A percentile compares a stretch with the other conserved stretches of the same genome.
Conservation (phyloP, 2,113 vertebrate species). For the Muntiacus reevesi region DNA sequence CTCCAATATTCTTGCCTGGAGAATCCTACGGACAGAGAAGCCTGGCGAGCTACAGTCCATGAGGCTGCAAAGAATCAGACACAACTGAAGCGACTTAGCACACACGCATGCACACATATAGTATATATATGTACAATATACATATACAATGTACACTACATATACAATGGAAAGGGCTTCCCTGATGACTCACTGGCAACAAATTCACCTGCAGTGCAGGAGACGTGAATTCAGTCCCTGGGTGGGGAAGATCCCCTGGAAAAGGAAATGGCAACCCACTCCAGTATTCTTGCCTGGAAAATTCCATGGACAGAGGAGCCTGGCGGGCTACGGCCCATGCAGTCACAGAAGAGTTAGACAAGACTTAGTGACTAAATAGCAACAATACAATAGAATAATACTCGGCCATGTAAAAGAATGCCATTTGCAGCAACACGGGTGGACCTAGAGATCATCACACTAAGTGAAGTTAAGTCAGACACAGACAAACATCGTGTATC, state of each 20-base stretch:
- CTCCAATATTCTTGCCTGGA: neutral
- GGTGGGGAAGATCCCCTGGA: neutral
- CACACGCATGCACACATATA: accelerated
- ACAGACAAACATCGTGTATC: neutral
- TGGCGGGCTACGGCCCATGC: neutral
- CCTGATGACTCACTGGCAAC: neutral
- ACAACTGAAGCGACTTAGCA: neutral
- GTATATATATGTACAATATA: neutral
- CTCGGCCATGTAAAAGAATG: neutral
- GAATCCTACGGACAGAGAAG: neutral
- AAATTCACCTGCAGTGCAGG: neutral
- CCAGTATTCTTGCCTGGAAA: neutral
- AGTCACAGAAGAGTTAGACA: neutral
- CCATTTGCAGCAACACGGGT: neutral
- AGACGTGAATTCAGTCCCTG: neutral
- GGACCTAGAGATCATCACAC: neutral
- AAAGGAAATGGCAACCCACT: neutral
- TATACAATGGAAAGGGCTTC: neutral
- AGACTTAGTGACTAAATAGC: neutral
- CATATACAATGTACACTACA: neutral
- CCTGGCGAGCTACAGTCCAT: neutral
- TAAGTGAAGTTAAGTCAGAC: neutral
- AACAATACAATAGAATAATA: neutral
- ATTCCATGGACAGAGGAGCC: neutral
- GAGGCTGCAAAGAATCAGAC: neutral